Evolutionary conservation across 2,797 vertebrate species (phyloP), one percentile per base, ranked within the genome.

Genomic region (Megalops cyprinoides): DNA sequence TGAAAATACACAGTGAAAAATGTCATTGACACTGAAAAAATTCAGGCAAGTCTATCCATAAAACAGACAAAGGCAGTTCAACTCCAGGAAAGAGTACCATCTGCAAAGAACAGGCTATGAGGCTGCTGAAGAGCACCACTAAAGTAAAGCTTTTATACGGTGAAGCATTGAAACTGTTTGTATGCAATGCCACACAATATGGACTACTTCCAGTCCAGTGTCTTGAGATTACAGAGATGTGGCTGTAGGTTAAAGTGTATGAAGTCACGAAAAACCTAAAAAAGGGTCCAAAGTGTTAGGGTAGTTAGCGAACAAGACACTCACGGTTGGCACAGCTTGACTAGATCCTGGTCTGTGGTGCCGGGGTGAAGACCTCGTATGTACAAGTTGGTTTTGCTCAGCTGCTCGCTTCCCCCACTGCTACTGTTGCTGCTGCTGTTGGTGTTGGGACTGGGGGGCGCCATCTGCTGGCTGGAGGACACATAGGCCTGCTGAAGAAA

Each of bases 321-420:
- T 97, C 90, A 98, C 97, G 96, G 96, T 86, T 97, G 97, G 89
- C 97, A 99, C 83, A 99, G 93, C 86, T 97, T 97, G 84, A 98
- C 97, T 65, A 99, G 95, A 89, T 98, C 97, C 90, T 98, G 97
- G 93, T 98, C 97, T 0, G 95, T 98, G 83, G 97, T 98, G 76
- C 96, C 95, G 0, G 97, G 97, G 84, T 97, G 97, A 83, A 98
- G 91, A 76, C 97, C 97, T 0, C 97, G 95, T 84, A 98, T 98
- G 83, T 98, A 98, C 78, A 98, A 92, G 87, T 98, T 99, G 15
- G 97, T 98, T 92, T 98, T 98, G 92, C 97, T 99, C 87, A 99
- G 94, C 90, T 97, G 97, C 85, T 97, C 97, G 6, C 91, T 91
- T 78, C 91, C 94, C 37, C 90, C 94, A 20, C 91, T 92, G 4